Evolutionary conservation across 1,140 invertebrate species (phyloP).

Genomic region (Drosophila asahinai): DNA sequence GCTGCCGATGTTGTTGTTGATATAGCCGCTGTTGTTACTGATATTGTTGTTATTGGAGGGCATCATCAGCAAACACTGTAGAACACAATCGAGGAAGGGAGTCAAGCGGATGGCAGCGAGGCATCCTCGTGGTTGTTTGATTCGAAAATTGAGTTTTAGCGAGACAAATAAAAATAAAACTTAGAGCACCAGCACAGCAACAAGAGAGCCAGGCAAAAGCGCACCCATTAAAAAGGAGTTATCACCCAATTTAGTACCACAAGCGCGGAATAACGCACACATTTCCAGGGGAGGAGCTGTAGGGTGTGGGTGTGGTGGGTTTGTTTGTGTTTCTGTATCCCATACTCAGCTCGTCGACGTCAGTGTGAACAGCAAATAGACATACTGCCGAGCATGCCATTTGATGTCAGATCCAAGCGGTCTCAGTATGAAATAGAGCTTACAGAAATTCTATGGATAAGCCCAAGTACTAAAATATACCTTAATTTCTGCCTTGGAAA

Average conservation of each 20-base stretch:
- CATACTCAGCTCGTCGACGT: conserved; percentile 35
- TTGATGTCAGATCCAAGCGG: conserved; percentile 59
- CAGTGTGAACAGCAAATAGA: conserved; percentile 68
- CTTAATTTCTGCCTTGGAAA: not conserved
- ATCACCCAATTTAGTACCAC: conserved; percentile 81
- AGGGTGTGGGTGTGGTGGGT: not conserved
- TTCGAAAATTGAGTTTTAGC: conserved; percentile 81
- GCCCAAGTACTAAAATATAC: not conserved
- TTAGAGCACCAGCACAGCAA: conserved; percentile 61
- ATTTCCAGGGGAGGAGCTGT: conserved; percentile 11
- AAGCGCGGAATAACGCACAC: conserved; percentile 77
- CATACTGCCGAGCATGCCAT: conserved; percentile 67
- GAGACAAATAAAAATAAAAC: conserved; percentile 80
- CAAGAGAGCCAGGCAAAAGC: conserved; percentile 44
- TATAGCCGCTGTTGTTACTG: conserved; percentile 37
- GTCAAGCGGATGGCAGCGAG: conserved; percentile 30
- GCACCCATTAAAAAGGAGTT: conserved; percentile 78
- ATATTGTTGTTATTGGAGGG: conserved; percentile 51
- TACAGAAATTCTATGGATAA: not conserved
- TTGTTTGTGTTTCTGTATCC: conserved; percentile 8
- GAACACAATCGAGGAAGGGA: conserved; percentile 30
- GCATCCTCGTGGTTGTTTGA: conserved; percentile 78
- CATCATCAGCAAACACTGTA: conserved; percentile 64
- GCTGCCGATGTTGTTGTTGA: conserved; percentile 48
- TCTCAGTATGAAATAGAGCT: conserved; percentile 29